phyloP scores from a whole-genome alignment of 2,797 vertebrate genomes.

The Hylomyscus alleni region DNA sequence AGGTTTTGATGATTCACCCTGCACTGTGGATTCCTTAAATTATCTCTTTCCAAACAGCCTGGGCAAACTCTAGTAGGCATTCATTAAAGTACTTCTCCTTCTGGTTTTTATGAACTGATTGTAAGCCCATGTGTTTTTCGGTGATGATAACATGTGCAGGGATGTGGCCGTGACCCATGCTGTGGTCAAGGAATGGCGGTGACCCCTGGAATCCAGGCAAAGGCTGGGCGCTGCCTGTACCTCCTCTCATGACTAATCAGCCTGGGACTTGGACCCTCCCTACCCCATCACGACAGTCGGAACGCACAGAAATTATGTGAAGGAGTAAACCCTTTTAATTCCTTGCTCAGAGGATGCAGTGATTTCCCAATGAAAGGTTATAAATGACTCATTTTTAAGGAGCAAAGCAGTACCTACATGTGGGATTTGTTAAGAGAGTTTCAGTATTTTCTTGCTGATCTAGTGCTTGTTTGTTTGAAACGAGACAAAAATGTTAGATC shows the following conservation, averaged over 20 bases:
- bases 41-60: not conserved
- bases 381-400: conserved; percentile 54
- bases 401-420: not conserved
- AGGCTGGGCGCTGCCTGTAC: not conserved
- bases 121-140: not conserved
- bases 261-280: not conserved
- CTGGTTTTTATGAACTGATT: conserved; percentile 39
- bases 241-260: not conserved
- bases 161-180: not conserved
- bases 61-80: not conserved
- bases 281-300: not conserved
- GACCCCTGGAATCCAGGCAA: not conserved
- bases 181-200: not conserved
- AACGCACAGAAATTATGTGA: conserved; percentile 6
- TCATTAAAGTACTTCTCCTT: not conserved
- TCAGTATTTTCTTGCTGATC: not conserved
- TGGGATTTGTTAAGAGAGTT: conserved; percentile 37
- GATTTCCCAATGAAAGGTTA: conserved; percentile 10
- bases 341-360: conserved; percentile 1
- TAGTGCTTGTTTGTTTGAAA: conserved; percentile 8
- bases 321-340: conserved; percentile 40
- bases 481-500: conserved; percentile 22
- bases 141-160: conserved; percentile 4
- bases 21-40: not conserved
- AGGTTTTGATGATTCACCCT: not conserved